These are phyloP conservation scores for Microcebus tavaratra DNA, from an alignment of 2,113 vertebrate genomes.

Conservation along the genomic window DNA sequence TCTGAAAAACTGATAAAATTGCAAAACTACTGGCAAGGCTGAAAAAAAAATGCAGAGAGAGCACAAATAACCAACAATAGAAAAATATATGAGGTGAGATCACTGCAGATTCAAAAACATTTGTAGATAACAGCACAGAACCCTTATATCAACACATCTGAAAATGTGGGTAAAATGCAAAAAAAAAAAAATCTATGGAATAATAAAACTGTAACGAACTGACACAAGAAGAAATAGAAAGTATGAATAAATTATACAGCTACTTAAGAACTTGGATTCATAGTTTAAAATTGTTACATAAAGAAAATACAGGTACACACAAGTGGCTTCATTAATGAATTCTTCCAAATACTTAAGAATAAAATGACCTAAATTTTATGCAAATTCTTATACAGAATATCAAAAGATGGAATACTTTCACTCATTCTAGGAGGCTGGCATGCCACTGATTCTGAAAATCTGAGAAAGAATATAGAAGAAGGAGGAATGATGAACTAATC, in stretches of 20 bases:
- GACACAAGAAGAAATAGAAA: not conserved
- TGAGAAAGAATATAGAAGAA: not conserved
- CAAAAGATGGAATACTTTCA: not conserved
- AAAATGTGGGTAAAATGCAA: not conserved
- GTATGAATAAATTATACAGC: not conserved
- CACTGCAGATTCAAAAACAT: no score
- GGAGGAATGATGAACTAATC: not conserved
- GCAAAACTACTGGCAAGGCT: not conserved
- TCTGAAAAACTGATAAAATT: not conserved
- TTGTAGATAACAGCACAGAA: not conserved
- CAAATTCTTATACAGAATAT: not conserved
- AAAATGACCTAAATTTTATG: not conserved
- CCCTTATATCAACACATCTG: not conserved
- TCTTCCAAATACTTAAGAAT: not conserved
- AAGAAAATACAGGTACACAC: not conserved
- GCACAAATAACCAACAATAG: no score
- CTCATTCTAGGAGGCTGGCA: not conserved
- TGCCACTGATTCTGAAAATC: not conserved
- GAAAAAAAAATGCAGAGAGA: not conserved
- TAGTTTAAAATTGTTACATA: not conserved
- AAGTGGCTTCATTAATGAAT: not conserved
- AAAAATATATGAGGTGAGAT: no score
- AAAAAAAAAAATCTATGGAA: not conserved
- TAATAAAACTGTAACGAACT: not conserved
- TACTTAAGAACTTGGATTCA: not conserved